phyloP scores from a whole-genome alignment of 2,888 invertebrate genomes.

The Watsonalla cultraria region DNA sequence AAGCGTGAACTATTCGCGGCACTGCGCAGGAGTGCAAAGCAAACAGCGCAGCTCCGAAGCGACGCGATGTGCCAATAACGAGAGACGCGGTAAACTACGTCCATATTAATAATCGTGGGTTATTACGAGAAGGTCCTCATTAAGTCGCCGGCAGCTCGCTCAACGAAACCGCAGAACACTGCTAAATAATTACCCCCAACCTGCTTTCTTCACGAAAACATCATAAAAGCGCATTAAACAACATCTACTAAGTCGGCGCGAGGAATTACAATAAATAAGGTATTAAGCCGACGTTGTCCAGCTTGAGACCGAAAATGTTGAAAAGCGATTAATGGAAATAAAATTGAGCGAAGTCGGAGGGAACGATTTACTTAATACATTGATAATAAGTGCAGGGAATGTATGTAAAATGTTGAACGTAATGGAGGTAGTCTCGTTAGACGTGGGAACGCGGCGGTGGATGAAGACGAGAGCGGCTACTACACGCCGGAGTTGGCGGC shows the following conservation, averaged over 20 bases:
- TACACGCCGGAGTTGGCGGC: conserved; percentile 61
- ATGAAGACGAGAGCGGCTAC: conserved; percentile 33
- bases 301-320: conserved; percentile 58
- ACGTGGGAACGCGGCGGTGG: conserved; percentile 59
- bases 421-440: conserved; percentile 74
- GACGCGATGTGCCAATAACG: conserved; percentile 42
- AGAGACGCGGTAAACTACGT: conserved; percentile 57
- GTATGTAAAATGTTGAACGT: conserved; percentile 69
- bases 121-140: conserved; percentile 68
- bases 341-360: conserved; percentile 61
- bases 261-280: conserved; percentile 70
- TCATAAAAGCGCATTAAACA: conserved; percentile 62
- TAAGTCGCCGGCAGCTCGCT: conserved; percentile 59
- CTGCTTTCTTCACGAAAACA: conserved; percentile 72
- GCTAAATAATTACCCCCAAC: conserved; percentile 70
- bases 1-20: conserved; percentile 16
- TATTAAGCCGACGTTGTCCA: conserved; percentile 62
- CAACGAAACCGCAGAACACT: conserved; percentile 71
- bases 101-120: conserved; percentile 71
- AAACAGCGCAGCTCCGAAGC: conserved; percentile 36
- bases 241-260: conserved; percentile 61
- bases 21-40: conserved; percentile 24
- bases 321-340: conserved; percentile 71
- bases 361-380: conserved; percentile 73
- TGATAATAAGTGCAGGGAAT: conserved; percentile 70